Evolutionary conservation across 2,797 vertebrate genomes (phyloP).

Genomic region (Halcyon smyrnensis): DNA sequence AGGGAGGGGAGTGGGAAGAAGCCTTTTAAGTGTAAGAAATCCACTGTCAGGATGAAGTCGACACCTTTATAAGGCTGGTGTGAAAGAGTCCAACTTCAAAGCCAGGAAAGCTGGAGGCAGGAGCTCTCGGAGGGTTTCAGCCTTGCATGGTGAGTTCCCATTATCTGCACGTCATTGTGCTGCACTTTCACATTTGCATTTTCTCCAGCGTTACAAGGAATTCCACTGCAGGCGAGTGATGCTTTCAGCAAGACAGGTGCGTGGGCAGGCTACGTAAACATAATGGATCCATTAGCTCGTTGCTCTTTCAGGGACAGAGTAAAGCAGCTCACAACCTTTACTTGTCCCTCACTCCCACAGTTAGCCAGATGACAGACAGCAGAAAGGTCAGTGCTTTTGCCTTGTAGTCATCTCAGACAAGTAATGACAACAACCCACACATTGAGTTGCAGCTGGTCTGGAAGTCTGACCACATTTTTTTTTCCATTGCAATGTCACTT

Average conservation of each 20-base stretch:
- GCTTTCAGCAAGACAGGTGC: not conserved
- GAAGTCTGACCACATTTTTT: not conserved
- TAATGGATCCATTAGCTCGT: accelerated
- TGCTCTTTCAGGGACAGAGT: not conserved
- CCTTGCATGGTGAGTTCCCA: not conserved
- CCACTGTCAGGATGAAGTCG: not conserved
- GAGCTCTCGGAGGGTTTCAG: not conserved
- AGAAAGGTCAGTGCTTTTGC: not conserved
- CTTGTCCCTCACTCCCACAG: not conserved
- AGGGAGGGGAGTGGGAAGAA: not conserved
- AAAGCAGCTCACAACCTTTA: not conserved
- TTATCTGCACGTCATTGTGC: not conserved
- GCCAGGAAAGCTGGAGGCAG: not conserved
- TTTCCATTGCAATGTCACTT: not conserved
- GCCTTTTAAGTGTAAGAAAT: not conserved
- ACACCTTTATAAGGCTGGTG: accelerated
- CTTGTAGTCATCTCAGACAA: not conserved
- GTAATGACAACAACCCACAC: not conserved
- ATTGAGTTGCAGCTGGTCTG: not conserved
- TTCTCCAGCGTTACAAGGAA: not conserved
- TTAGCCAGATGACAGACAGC: not conserved
- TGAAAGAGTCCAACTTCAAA: not conserved
- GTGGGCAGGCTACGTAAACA: not conserved
- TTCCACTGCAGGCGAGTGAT: not conserved
- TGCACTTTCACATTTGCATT: not conserved